Conservation (phyloP, 2,113 vertebrate species). For the Ellobius talpinus region DNA sequence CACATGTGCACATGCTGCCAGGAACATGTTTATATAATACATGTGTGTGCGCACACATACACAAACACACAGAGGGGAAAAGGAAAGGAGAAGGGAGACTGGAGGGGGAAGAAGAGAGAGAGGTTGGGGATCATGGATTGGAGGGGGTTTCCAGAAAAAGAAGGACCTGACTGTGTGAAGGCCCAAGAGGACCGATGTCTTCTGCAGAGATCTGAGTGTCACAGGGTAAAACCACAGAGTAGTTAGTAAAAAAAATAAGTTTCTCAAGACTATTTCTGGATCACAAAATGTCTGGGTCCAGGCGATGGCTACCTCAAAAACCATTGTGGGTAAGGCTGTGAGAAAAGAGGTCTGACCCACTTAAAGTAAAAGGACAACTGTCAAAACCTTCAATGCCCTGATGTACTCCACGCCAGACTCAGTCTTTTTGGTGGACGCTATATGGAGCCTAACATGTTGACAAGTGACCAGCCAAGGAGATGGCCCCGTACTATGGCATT, state of each 20-base stretch:
- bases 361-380: neutral
- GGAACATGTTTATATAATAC: neutral
- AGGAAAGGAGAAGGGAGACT: neutral
- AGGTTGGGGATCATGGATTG: neutral
- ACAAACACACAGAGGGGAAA: neutral
- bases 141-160: neutral
- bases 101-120: neutral
- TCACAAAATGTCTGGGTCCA: neutral
- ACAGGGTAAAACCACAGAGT: fast-evolving
- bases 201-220: neutral
- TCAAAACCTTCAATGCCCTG: neutral
- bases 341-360: neutral
- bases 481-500: neutral
- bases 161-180: neutral
- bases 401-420: fast-evolving
- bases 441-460: fast-evolving
- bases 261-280: neutral
- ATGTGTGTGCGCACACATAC: neutral
- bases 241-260: too few species aligned
- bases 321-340: neutral
- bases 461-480: neutral
- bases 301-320: neutral
- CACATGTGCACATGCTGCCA: neutral
- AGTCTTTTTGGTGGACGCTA: neutral
- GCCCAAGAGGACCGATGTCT: neutral